Percentiles rank a stretch among this genome's conserved stretches.
Evolutionary conservation across 2,797 vertebrate genomes (phyloP).

Genomic region (Alfaro cultratus): DNA sequence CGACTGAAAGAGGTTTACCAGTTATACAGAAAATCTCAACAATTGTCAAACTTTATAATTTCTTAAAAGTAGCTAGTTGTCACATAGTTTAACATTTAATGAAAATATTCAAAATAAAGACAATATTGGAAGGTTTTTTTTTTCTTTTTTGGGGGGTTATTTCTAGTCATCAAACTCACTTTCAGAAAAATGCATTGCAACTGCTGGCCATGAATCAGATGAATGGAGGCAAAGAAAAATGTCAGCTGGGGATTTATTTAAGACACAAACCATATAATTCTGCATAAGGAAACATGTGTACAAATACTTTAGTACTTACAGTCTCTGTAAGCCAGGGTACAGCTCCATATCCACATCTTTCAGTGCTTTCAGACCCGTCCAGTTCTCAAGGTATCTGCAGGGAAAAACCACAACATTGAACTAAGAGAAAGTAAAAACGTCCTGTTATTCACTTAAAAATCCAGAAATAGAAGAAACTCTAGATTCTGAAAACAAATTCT

Average conservation of each 20-base stretch:
- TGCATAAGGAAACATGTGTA: slow-evolving; percentile 2
- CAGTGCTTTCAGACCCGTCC: slow-evolving; percentile 88
- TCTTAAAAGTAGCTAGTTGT: background rate
- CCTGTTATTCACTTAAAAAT: background rate
- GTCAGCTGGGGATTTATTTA: background rate
- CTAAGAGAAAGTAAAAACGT: background rate
- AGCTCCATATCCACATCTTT: slow-evolving; percentile 91
- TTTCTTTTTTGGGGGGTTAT: background rate
- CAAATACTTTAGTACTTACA: slow-evolving; percentile 83
- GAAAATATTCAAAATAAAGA: background rate
- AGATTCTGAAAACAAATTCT: background rate
- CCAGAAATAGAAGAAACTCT: background rate
- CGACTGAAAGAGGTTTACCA: background rate
- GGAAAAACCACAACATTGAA: background rate
- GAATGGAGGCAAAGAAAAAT: background rate
- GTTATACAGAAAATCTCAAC: background rate
- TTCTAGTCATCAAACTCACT: background rate
- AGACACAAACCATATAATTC: background rate
- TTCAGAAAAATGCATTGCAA: background rate
- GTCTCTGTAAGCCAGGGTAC: slow-evolving; percentile 91
- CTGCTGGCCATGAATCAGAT: background rate
- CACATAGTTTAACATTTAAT: background rate
- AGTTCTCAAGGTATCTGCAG: slow-evolving; percentile 94
- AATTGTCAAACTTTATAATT: background rate
- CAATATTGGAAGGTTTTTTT: background rate